Evolutionary conservation across 2,113 vertebrate species (phyloP), one percentile per base, ranked within the genome.

Genomic region (Puntigrus tetrazona): DNA sequence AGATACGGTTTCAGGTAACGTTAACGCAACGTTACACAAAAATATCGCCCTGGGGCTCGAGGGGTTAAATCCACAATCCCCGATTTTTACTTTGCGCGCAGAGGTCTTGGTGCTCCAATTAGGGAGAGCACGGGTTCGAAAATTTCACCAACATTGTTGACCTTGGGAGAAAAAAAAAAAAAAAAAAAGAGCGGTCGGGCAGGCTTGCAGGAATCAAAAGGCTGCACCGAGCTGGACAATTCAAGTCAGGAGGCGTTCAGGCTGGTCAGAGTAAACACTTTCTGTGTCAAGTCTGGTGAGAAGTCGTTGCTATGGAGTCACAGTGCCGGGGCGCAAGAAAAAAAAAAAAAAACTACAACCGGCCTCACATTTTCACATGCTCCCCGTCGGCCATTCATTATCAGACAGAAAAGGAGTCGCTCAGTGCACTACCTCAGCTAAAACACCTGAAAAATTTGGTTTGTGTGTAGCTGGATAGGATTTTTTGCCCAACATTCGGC

Each of bases 211-310:
- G n/a, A 27, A 63, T 27, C 61, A 79, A 79, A 79, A 43, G 55
- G 77, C 55, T 61, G n/a, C n/a, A 89, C 89, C 89, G 89, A 87
- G 91, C 86, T 88, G 90, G 90, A 91, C 55, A 86, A 88, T 89
- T 88, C 86, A 85, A 91, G 89, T 87, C 86, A 91, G 67, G 85
- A 91, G 88, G 90, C 85, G 76, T 91, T 89, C 86, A 89, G 88
- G 88, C 84, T 36, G 78, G 86, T 79, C 86, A 86, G 86, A 73
- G 90, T 86, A 91, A 92, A 93, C 89, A 91, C 86, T 77, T 88
- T 87, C 78, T 87, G 84, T 79, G 78, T 83, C 69, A 81, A 81
- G 86, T 67, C 86, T 22, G 73, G 84, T 83, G 47, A 86, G 50
- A 88, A 90, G 88, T 90, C 82, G 80, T 65, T 90, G 86, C 86